These are phyloP conservation scores for Rhimphoctona megacephalus DNA, from an alignment of 2,888 invertebrate genomes.

Conservation along the genomic window DNA sequence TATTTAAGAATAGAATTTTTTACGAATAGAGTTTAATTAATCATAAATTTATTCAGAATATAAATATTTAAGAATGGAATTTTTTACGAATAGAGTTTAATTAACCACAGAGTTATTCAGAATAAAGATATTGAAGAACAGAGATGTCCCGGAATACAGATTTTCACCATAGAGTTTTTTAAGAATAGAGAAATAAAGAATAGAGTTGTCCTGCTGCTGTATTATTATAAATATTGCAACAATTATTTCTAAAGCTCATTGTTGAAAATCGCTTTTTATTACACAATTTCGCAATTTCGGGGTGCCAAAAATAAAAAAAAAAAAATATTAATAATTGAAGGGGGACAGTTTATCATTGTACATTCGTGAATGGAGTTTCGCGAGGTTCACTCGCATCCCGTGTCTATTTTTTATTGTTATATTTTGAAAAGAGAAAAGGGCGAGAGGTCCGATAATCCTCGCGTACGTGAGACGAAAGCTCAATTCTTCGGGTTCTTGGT, in stretches of 20 bases:
- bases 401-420: slow-evolving; percentile 72
- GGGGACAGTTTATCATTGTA: slow-evolving; percentile 75
- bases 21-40: too few species aligned
- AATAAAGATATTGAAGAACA: too few species aligned
- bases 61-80: too few species aligned
- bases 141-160: too few species aligned
- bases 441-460: slow-evolving; percentile 71
- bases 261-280: background rate
- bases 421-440: slow-evolving; percentile 54
- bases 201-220: too few species aligned
- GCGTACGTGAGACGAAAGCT: slow-evolving; percentile 82
- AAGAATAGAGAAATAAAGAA: too few species aligned
- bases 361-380: slow-evolving; percentile 80
- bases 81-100: too few species aligned
- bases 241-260: background rate
- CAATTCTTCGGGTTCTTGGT: slow-evolving; percentile 75
- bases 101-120: too few species aligned
- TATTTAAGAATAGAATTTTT: too few species aligned
- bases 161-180: too few species aligned
- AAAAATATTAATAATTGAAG: slow-evolving; percentile 63
- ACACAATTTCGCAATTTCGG: background rate
- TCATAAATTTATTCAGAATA: too few species aligned
- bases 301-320: slow-evolving; percentile 45
- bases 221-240: background rate
- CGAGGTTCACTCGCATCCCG: slow-evolving; percentile 43